Base-by-base conservation (phyloP, 2,797 vertebrate species). In the Gallinago nigripennis region DNA sequence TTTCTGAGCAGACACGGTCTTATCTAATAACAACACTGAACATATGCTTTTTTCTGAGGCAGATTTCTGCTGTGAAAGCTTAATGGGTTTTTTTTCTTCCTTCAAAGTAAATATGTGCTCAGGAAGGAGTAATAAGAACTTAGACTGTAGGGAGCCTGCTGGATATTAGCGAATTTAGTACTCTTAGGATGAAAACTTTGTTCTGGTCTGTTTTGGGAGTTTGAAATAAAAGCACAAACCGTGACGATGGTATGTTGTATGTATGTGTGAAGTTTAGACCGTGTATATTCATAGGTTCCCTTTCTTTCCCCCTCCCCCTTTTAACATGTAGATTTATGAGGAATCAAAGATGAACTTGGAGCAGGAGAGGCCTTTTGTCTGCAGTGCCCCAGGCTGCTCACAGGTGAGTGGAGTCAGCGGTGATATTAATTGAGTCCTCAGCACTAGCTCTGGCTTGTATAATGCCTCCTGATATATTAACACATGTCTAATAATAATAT, bases 291-390 rank as follows among this genome's bases (percentile, higher is more conserved):
- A 98, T 96, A 97, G 89, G 77, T 96, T 97, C 92, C 95, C 96
- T 96, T 97, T 97, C 92, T 91, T 97, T 96, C 94, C 95, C 90
- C 94, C 65, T 79, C 92, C 93, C 65, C 88, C 94, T 94, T 94
- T 97, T 95, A 97, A 97, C 98, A 95, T 98, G 92, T 96, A 99
- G 99, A 99, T 99, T 99, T 99, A 99, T 99, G 99, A 99, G 98
- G 98, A 98, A 97, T 98, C 98, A 99, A 99, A 98, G 99, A 99
- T 99, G 99, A 99, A 99, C 98, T 98, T 99, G 98, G 99, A 99
- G 98, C 99, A 99, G 99, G 99, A 99, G 98, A 99, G 99, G 98
- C 99, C 99, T 82, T 99, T 98, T 96, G 95, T 99, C 97, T 99
- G 99, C 98, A 99, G 98, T 92, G 99, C 99, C 98, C 99, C 99